These are phyloP conservation scores for Nasonovia ribisnigri DNA, from an alignment of 2,888 invertebrate genomes.

Conservation along the genomic window DNA sequence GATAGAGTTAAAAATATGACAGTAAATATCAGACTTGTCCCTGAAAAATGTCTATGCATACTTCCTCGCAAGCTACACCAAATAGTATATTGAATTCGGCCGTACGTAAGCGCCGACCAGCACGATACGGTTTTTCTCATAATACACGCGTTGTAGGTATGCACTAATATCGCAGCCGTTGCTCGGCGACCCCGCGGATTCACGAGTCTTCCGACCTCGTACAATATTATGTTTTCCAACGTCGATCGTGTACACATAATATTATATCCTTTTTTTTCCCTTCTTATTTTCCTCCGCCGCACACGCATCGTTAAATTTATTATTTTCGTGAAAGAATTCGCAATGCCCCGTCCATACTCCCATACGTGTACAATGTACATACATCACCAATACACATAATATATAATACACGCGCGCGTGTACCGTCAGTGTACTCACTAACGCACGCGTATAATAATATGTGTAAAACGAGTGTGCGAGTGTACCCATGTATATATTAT, in stretches of 20 bases:
- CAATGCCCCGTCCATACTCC: not conserved
- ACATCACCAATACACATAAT: not conserved
- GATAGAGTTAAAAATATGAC: too few species aligned
- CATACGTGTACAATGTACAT: not conserved
- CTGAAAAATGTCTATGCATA: not conserved
- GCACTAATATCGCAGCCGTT: not conserved
- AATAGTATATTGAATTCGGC: not conserved
- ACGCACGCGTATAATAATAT: not conserved
- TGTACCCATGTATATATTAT: not conserved
- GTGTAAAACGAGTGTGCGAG: not conserved
- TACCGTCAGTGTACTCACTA: not conserved
- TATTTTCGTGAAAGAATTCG: slow-evolving; percentile 49
- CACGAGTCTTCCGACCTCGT: not conserved
- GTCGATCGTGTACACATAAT: not conserved
- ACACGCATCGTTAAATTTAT: slow-evolving; percentile 33
- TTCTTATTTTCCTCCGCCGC: not conserved
- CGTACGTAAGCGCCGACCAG: not conserved
- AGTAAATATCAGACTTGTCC: not conserved
- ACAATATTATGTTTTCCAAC: not conserved
- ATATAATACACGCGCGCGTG: not conserved
- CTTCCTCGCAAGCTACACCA: not conserved
- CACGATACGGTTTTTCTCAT: not conserved
- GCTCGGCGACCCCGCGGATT: not conserved
- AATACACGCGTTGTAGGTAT: not conserved
- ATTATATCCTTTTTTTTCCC: not conserved